Evolutionary conservation across 1,140 invertebrate species (phyloP), one percentile per base, ranked within the genome.

Genomic region (Lanistes nyassanus): DNA sequence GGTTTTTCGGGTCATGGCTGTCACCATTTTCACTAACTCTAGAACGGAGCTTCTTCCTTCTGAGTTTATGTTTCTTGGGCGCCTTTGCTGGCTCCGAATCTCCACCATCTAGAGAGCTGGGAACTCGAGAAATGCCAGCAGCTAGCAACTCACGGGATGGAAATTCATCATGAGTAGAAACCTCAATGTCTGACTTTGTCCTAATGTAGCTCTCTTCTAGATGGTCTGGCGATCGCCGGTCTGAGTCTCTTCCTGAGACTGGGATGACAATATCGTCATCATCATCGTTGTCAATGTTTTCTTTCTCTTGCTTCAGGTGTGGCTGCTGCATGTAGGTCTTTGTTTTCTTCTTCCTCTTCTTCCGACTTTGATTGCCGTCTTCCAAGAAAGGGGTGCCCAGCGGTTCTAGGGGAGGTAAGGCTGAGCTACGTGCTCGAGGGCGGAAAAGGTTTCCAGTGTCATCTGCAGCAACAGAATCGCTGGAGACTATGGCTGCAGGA

Each of bases 331-430:
- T 1, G 23, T 9, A 53, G 5, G 3, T 39, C 74, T 60, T 23
- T 75, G 64, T 71, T 62, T 69, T 76, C 69, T 79, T 55, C 42
- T 77, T 77, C 51, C 76, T 79, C 67, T 78, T 76, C 70, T 80
- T 80, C 37, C 78, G 81, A 26, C 56, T 65, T 13, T 74, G 67
- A 16, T 62, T 53, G 31, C 74, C 42, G 16, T 82, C 81, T 21
- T 79, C 78, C 31, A 75, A 37, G 68, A 79, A 81, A 31, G 78
- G 79, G 23, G 81, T 79, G 37, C 81, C 81, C 42, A 82, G 55
- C 7, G 79, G 81, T 72, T 78, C 68, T 58, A 81, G 79, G 23
- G 80, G 68, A 7, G 81, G 81, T 34, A 80, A 76, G 70, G 79
- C 74, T 29, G 73, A 60, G 5, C 51, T 72, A 42, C 31, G 65